Conservation (phyloP, 2,888 invertebrate genomes). For the Sisyra nigra region DNA sequence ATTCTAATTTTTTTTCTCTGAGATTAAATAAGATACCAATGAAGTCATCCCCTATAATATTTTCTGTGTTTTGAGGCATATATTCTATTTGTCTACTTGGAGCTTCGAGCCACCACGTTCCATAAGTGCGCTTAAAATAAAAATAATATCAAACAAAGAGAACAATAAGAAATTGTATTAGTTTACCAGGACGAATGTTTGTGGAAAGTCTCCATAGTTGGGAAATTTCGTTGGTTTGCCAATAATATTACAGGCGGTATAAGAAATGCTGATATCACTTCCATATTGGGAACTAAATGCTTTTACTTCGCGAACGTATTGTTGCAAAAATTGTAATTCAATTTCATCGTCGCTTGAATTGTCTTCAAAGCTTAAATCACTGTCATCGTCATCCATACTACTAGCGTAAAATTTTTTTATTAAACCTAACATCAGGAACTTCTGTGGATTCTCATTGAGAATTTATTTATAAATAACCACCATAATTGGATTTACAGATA, state of each 20-base stretch:
- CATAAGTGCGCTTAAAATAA: conserved; percentile 57
- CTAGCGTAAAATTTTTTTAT: no score
- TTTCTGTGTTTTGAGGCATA: conserved; percentile 52
- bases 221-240: conserved; percentile 77
- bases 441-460: no score
- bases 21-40: conserved; percentile 39
- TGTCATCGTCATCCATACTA: neutral
- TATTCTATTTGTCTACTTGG: conserved; percentile 53
- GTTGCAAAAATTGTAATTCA: conserved; percentile 37
- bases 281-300: conserved; percentile 87
- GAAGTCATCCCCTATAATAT: conserved; percentile 59
- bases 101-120: conserved; percentile 70
- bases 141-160: conserved; percentile 1
- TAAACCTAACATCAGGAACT: no score
- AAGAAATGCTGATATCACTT: conserved; percentile 71
- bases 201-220: conserved; percentile 79
- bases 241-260: conserved; percentile 72
- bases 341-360: conserved; percentile 7
- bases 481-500: no score
- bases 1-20: no score
- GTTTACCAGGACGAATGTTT: conserved; percentile 77
- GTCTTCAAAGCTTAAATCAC: neutral
- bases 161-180: conserved; percentile 3
- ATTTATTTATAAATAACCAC: no score
- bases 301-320: conserved; percentile 61